Evolutionary conservation across 2,113 vertebrate genomes (phyloP).

Genomic region (Jaculus jaculus): DNA sequence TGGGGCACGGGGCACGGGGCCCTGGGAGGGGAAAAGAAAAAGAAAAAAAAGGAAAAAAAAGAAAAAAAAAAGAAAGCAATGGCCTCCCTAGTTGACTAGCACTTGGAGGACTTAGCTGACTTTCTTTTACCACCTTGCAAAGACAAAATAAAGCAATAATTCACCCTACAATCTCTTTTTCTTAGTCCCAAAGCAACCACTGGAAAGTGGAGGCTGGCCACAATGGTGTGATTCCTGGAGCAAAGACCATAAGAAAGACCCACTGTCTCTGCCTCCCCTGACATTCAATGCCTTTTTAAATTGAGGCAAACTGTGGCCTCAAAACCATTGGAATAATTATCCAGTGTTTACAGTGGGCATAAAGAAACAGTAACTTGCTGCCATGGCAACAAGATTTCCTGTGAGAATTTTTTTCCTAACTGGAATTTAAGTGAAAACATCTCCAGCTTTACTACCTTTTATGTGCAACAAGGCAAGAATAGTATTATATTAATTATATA

Average conservation of each 20-base stretch:
- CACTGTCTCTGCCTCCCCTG: neutral
- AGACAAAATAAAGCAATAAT: slow-evolving; percentile 1
- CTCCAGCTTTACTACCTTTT: neutral
- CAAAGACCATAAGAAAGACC: neutral
- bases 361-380: slow-evolving; percentile 36
- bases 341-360: slow-evolving; percentile 34
- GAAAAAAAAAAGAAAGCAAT: slow-evolving; percentile 44
- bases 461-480: neutral
- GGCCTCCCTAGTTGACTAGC: neutral
- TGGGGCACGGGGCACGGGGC: too few relatives aligned
- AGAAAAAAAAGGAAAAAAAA: too few relatives aligned
- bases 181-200: neutral
- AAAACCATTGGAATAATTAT: slow-evolving; percentile 44
- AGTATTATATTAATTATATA: neutral
- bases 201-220: neutral
- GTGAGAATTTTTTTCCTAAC: neutral
- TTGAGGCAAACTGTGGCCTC: slow-evolving; percentile 11
- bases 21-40: too few relatives aligned
- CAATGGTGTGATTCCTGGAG: neutral
- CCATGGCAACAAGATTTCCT: slow-evolving; percentile 26
- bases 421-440: slow-evolving; percentile 47
- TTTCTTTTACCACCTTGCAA: slow-evolving; percentile 8
- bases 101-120: neutral
- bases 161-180: neutral
- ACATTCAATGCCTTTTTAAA: slow-evolving; percentile 33